phyloP scores from a whole-genome alignment of 2,797 vertebrate species.

The Lepilemur septentrionalis region DNA sequence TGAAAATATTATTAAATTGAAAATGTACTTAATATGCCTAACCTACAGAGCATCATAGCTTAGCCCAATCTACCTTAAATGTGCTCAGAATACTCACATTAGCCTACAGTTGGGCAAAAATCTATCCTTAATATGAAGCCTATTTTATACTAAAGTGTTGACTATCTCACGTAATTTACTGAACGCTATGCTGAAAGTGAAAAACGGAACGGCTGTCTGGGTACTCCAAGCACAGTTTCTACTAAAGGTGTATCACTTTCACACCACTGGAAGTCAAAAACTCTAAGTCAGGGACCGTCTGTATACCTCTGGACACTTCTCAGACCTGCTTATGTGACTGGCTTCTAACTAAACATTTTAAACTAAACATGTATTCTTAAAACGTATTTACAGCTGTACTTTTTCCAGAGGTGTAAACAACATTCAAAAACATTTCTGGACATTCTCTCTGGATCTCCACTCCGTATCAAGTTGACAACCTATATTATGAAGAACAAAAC shows the following conservation, averaged over 20 bases:
- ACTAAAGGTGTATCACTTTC: neutral
- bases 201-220: neutral
- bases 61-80: neutral
- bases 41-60: neutral
- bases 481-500: neutral
- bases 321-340: neutral
- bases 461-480: neutral
- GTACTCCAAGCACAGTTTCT: neutral
- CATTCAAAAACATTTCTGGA: neutral
- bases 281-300: neutral
- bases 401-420: neutral
- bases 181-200: neutral
- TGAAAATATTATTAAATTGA: neutral
- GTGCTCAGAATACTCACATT: neutral
- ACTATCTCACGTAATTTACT: neutral
- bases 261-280: neutral
- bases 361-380: neutral
- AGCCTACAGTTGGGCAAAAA: neutral
- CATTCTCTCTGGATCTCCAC: neutral
- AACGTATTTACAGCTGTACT: neutral
- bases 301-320: neutral
- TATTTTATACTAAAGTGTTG: neutral
- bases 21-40: neutral
- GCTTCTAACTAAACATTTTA: slow-evolving; percentile 32
- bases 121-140: neutral